phyloP scores from a whole-genome alignment of 2,888 invertebrate species.

The Clistopyga incitator region DNA sequence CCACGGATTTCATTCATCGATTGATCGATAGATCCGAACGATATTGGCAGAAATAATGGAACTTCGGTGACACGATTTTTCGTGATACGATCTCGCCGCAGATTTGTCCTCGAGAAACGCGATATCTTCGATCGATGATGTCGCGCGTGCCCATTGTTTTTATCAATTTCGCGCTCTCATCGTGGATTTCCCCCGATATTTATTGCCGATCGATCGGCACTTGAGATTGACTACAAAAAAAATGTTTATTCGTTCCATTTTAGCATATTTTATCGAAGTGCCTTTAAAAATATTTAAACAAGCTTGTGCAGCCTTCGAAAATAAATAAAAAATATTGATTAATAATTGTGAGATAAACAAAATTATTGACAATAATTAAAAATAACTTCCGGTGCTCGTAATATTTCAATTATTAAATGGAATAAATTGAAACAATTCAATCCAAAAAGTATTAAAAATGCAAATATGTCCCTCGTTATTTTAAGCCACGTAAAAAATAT shows the following conservation, averaged over 20 bases:
- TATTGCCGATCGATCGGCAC: constrained; percentile 12
- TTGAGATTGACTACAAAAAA: background rate
- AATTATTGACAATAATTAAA: background rate
- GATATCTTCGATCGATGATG: constrained; percentile 40
- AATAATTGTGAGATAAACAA: too few species aligned
- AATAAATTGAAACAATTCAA: too few species aligned
- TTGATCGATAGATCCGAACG: background rate
- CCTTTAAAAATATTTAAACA: background rate
- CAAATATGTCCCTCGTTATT: too few species aligned
- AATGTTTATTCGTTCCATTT: background rate
- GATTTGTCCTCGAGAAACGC: constrained; percentile 45
- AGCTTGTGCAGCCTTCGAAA: background rate
- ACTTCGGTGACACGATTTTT: constrained; percentile 16
- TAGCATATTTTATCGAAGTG: too few species aligned
- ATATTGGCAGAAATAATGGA: background rate
- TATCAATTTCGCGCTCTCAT: constrained; percentile 18
- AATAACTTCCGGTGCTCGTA: too few species aligned
- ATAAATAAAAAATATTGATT: too few species aligned
- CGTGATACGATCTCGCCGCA: constrained; percentile 19
- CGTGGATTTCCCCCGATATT: constrained; percentile 24
- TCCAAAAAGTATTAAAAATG: too few species aligned
- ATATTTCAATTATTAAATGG: too few species aligned
- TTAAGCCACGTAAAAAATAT: too few species aligned
- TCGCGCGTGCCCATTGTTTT: background rate
- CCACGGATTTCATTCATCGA: background rate